Base-by-base conservation (phyloP, 2,888 invertebrate species). In the Gastracanthus pulcherrimus region DNA sequence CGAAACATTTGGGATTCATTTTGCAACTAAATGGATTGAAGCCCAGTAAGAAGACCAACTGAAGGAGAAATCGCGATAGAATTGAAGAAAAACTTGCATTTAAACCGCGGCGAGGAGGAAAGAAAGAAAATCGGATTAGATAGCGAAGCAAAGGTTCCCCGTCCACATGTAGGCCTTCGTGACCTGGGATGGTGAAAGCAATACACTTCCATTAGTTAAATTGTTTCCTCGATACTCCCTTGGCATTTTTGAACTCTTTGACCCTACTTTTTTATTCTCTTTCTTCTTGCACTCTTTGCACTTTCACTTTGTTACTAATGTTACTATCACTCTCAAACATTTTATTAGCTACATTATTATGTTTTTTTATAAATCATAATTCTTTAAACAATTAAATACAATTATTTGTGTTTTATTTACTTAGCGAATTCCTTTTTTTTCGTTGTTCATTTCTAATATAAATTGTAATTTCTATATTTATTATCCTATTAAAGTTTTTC, bases 121-220 rank as follows among this genome's bases (percentile, higher is more conserved):
- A 80, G 55, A 69, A 62, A 77, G 38, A 69, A 77, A 80, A 81
- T 81, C 80, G 70, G 76, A 83, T 82, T 84, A 83, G 80, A 82
- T 83, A 80, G 74, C 70, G 48, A 23, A 45, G 71, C 26, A 69
- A 81, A 76, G 78, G 60, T 55, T 29, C 48, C 23, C 7, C 19
- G 26, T 2, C 3, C 45, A 29, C 36, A n/a, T 38, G 7, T 58
- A 71, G 5, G 13, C 71, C n/a, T 9, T 9, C 41, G 41, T 3
- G 45, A 3, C 19, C 16, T 36, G 7, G 51, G 79, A 81, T 84
- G 78, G 64, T 84, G 83, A 81, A 80, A 85, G 86, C 88, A 87
- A 89, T 87, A 88, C 88, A 51, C 84, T 88, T 89, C 90, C 90
- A 90, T 90, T 90, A 90, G 90, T 89, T 89, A 90, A 90, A 90